These are phyloP conservation scores for Perca fluviatilis DNA, from an alignment of 2,113 vertebrate genomes.

Conservation along the genomic window DNA sequence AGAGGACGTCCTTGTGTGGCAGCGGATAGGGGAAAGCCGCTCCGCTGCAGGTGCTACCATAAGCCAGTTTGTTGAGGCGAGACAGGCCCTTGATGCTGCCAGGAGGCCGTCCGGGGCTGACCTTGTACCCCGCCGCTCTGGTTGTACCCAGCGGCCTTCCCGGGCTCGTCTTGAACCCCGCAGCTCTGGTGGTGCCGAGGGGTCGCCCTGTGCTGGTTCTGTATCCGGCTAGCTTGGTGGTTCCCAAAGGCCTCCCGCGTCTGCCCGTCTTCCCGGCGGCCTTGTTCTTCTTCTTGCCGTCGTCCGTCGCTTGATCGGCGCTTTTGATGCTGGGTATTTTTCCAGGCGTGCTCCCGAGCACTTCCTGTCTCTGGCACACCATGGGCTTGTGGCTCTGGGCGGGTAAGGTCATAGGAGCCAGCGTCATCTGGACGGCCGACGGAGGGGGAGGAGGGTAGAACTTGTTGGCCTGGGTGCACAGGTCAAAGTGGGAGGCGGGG, in stretches of 20 bases:
- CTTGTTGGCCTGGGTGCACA: conserved; percentile 93
- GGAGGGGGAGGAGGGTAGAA: conserved; percentile 90
- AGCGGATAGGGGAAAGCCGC: conserved; percentile 94
- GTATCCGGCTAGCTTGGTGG: conserved; percentile 97
- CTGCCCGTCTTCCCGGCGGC: conserved; percentile 92
- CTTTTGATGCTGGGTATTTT: conserved; percentile 84
- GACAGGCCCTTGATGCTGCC: conserved; percentile 99
- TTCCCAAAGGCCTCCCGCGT: conserved; percentile 94
- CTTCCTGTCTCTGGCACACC: conserved; percentile 91
- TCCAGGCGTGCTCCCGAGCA: conserved; percentile 84
- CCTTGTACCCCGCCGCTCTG: conserved; percentile 98
- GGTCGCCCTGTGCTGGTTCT: conserved; percentile 98
- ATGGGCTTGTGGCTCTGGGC: conserved; percentile 90
- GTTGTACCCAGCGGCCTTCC: conserved; percentile 97
- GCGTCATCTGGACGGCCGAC: conserved; percentile 81
- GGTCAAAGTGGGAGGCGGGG: conserved; percentile 91
- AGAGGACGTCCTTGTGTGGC: conserved; percentile 90
- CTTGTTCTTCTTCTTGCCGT: conserved; percentile 95
- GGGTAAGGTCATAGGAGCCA: conserved; percentile 79
- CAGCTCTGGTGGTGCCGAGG: conserved; percentile 96
- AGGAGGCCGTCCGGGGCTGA: conserved; percentile 96
- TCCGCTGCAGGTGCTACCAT: conserved; percentile 88
- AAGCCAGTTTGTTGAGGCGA: conserved; percentile 94
- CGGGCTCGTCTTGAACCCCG: conserved; percentile 99
- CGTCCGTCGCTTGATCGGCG: conserved; percentile 87